A percentile compares a stretch with the other conserved stretches of the same genome.
phyloP scores from a whole-genome alignment of 2,797 vertebrate genomes.

The Lacerta bilineata region DNA sequence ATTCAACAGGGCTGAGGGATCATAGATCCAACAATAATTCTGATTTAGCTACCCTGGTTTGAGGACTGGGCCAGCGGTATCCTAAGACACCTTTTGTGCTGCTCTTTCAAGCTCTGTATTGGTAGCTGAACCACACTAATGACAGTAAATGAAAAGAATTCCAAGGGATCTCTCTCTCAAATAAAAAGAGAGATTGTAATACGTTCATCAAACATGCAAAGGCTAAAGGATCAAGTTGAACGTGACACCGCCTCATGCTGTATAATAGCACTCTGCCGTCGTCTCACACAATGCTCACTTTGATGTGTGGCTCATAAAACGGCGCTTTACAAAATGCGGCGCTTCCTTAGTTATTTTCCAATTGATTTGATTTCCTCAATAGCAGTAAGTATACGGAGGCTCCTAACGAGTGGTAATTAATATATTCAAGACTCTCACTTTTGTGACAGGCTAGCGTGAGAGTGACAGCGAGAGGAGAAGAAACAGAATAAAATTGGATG shows the following conservation, averaged over 20 bases:
- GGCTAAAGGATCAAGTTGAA: constrained; percentile 50
- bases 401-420: constrained; percentile 71
- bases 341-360: constrained; percentile 70
- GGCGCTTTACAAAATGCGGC: constrained; percentile 45
- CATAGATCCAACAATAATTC: background rate
- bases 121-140: constrained; percentile 56
- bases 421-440: constrained; percentile 62
- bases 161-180: constrained; percentile 45
- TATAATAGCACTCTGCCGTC: constrained; percentile 54
- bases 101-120: constrained; percentile 44
- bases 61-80: background rate
- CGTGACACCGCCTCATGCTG: constrained; percentile 61
- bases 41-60: background rate
- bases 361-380: constrained; percentile 69
- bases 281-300: constrained; percentile 56
- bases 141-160: constrained; percentile 35
- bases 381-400: constrained; percentile 53
- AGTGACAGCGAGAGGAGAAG: constrained; percentile 52
- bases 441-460: constrained; percentile 58
- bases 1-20: background rate
- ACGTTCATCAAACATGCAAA: constrained; percentile 52
- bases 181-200: constrained; percentile 45
- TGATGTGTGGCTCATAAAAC: constrained; percentile 44
- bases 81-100: constrained; percentile 29
- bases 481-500: constrained; percentile 56